These are phyloP conservation scores for Percina caprodes DNA, from an alignment of 2,113 vertebrate genomes.

Conservation along the genomic window DNA sequence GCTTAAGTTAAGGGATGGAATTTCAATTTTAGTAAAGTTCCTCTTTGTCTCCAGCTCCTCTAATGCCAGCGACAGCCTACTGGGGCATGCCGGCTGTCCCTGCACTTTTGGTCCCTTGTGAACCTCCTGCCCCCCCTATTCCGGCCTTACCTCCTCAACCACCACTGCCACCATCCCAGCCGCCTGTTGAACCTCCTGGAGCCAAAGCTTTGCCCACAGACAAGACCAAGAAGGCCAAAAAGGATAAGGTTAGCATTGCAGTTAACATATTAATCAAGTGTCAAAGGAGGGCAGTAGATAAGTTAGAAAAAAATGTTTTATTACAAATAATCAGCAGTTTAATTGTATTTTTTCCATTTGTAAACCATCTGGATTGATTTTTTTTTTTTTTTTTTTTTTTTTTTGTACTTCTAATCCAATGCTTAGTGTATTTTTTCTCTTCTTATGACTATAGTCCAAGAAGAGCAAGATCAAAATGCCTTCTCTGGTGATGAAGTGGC, in stretches of 20 bases:
- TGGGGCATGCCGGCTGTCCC: conserved; percentile 81
- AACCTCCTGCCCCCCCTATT: conserved; percentile 75
- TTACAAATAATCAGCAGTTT: background rate
- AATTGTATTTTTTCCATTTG: background rate
- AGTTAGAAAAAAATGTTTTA: background rate
- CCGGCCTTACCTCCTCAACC: conserved; percentile 78
- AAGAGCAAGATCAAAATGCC: conserved; percentile 99
- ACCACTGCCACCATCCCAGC: conserved; percentile 75
- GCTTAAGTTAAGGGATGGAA: background rate
- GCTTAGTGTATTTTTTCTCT: background rate
- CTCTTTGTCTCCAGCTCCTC: conserved; percentile 69
- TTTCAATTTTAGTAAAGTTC: background rate
- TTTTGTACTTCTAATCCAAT: background rate
- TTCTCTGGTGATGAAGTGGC: conserved; percentile 97
- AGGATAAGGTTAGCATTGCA: conserved; percentile 88
- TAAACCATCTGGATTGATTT: background rate
- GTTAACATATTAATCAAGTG: background rate
- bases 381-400: background rate
- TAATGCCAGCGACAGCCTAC: conserved; percentile 80
- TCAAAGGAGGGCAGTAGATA: background rate
- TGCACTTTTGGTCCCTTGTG: conserved; percentile 82
- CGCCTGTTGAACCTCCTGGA: conserved; percentile 71
- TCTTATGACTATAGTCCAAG: conserved; percentile 78
- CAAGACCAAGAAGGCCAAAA: conserved; percentile 91
- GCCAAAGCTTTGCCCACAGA: conserved; percentile 83